Conservation (phyloP, 2,797 vertebrate species). For the Darevskia mixta region DNA sequence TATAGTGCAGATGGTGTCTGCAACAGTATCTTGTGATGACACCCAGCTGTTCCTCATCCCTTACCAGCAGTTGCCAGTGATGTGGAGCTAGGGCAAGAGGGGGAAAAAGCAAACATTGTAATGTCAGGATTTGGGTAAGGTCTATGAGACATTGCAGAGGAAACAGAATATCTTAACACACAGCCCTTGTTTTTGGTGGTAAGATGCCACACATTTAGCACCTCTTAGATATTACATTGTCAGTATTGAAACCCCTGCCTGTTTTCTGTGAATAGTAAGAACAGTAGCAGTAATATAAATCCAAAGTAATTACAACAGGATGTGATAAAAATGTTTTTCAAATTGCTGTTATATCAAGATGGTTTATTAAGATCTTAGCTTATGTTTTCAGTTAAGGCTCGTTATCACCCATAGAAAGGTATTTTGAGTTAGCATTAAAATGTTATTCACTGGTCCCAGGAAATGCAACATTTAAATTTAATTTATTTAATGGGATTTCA, state of each 20-base stretch:
- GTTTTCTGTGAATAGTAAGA: background rate
- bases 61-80: background rate
- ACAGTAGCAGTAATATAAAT: background rate
- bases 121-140: background rate
- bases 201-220: background rate
- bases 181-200: background rate
- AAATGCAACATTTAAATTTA: slow-evolving; percentile 71
- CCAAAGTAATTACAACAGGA: slow-evolving; percentile 21
- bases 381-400: slow-evolving; percentile 44
- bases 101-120: background rate
- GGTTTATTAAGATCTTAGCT: slow-evolving; percentile 41
- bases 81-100: background rate
- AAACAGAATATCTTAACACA: background rate
- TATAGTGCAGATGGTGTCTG: background rate
- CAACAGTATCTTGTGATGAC: background rate
- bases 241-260: background rate
- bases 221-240: background rate
- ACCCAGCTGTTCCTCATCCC: background rate
- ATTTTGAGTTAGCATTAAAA: slow-evolving; percentile 61
- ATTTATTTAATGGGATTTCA: slow-evolving; percentile 74
- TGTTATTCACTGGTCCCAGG: slow-evolving; percentile 60
- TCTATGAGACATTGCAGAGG: background rate
- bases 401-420: slow-evolving; percentile 32
- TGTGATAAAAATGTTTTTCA: slow-evolving; percentile 33
- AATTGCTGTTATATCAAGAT: slow-evolving; percentile 50